A percentile compares a stretch with the other conserved stretches of the same genome.
phyloP scores from a whole-genome alignment of 2,888 invertebrate genomes.

The Plagiodera versicolora region DNA sequence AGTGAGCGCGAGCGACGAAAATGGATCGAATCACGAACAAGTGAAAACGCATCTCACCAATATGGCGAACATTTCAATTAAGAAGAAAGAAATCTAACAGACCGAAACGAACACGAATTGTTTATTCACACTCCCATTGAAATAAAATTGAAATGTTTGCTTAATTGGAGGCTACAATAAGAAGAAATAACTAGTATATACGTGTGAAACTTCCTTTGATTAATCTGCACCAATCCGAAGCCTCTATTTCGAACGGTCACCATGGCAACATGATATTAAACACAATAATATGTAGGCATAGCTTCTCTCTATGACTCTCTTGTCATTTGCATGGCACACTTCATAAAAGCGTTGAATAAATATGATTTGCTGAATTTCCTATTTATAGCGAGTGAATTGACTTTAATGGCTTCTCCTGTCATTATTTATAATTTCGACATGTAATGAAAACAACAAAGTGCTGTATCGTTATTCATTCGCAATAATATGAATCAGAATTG shows the following conservation, averaged over 20 bases:
- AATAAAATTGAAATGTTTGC: constrained; percentile 43
- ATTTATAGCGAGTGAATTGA: not conserved
- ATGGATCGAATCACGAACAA: constrained; percentile 32
- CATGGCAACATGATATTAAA: too few species aligned
- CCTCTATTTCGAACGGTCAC: too few species aligned
- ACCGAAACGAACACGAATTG: constrained; percentile 36
- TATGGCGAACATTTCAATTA: constrained; percentile 43
- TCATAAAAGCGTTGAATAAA: too few species aligned
- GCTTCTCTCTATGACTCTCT: too few species aligned
- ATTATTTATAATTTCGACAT: constrained; percentile 19
- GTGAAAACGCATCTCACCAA: constrained; percentile 35
- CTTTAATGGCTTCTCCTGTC: constrained; percentile 11
- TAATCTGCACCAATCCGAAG: too few species aligned
- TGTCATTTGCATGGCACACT: too few species aligned
- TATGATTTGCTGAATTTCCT: not conserved
- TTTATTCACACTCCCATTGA: constrained; percentile 38
- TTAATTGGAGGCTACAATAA: constrained; percentile 38
- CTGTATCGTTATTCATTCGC: constrained; percentile 40
- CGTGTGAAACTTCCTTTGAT: too few species aligned
- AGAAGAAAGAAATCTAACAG: constrained; percentile 34
- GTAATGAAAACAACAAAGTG: constrained; percentile 41
- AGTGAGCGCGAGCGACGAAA: constrained; percentile 27
- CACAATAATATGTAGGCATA: too few species aligned
- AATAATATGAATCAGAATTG: constrained; percentile 48
- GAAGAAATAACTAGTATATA: constrained; percentile 22